A percentile compares a stretch with the other conserved stretches of the same genome.
phyloP scores from a whole-genome alignment of 2,113 vertebrate genomes.

The Mola mola region DNA sequence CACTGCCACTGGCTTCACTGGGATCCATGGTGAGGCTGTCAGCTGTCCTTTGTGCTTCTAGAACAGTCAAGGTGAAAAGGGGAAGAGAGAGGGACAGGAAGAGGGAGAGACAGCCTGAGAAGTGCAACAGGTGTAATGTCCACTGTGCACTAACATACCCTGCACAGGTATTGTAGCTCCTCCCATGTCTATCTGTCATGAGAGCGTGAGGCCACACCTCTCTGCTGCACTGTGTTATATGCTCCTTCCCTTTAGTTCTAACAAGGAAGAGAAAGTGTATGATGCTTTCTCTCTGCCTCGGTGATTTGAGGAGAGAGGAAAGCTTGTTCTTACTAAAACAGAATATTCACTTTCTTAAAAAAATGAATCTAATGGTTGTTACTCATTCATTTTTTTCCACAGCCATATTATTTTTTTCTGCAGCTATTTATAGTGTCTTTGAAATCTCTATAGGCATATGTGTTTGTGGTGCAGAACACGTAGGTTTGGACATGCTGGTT shows the following conservation, averaged over 20 bases:
- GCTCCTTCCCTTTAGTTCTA: background rate
- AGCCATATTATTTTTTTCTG: no score
- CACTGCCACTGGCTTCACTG: constrained; percentile 73
- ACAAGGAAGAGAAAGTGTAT: background rate
- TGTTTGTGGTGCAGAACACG: no score
- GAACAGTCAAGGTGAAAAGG: constrained; percentile 34
- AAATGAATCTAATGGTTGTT: no score
- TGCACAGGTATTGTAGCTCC: constrained; percentile 83
- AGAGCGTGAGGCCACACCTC: constrained; percentile 75
- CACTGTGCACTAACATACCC: constrained; percentile 80
- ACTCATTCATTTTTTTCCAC: no score
- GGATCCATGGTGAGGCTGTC: constrained; percentile 77
- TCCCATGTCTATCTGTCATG: constrained; percentile 82
- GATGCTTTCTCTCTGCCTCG: no score
- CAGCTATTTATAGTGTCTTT: no score
- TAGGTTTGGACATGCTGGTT: no score
- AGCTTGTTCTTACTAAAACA: no score
- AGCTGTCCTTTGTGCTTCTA: constrained; percentile 25
- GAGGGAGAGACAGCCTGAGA: constrained; percentile 66
- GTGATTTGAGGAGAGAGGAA: no score
- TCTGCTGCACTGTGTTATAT: constrained; percentile 25
- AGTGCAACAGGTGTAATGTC: constrained; percentile 81
- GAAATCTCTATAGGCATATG: no score
- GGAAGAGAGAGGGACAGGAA: constrained; percentile 30
- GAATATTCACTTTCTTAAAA: no score